A percentile compares a stretch with the other conserved stretches of the same genome.
These are phyloP conservation scores for Drosophila limbata DNA, from an alignment of 2,888 invertebrate genomes.

Conservation along the genomic window DNA sequence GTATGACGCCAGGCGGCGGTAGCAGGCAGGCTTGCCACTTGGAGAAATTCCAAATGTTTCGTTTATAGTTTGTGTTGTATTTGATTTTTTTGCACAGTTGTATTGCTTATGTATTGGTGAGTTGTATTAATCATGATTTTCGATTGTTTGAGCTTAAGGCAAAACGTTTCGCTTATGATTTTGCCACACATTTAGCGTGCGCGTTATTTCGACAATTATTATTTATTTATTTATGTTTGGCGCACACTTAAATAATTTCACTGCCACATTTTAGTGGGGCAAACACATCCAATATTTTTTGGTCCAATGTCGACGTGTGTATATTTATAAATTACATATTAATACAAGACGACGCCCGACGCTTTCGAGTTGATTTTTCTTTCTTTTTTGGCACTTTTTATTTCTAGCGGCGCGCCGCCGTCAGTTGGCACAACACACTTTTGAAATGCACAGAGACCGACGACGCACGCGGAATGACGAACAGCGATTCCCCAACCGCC, in stretches of 20 bases:
- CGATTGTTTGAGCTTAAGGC: slow-evolving; percentile 38
- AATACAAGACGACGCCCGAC: slow-evolving; percentile 37
- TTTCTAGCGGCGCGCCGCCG: slow-evolving; percentile 44
- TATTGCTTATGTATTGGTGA: slow-evolving; percentile 25
- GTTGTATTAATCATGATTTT: slow-evolving; percentile 47
- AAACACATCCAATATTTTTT: slow-evolving; percentile 21
- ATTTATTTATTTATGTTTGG: slow-evolving; percentile 48
- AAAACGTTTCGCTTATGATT: slow-evolving; percentile 35
- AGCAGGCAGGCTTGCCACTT: slow-evolving; percentile 55
- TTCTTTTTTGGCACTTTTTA: slow-evolving; percentile 56
- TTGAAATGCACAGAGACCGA: slow-evolving; percentile 47
- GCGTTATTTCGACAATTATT: slow-evolving; percentile 24
- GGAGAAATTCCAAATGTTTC: slow-evolving; percentile 73
- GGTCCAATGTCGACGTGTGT: slow-evolving; percentile 53
- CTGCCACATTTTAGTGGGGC: slow-evolving; percentile 28
- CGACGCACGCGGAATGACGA: slow-evolving; percentile 63
- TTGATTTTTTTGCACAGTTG: slow-evolving; percentile 44
- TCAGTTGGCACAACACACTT: slow-evolving; percentile 48
- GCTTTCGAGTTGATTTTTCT: slow-evolving; percentile 32
- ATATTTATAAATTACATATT: slow-evolving; percentile 55
- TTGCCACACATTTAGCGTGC: slow-evolving; percentile 33
- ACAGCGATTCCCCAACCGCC: slow-evolving; percentile 25
- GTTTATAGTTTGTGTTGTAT: slow-evolving; percentile 37
- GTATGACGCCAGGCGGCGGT: slow-evolving; percentile 70
- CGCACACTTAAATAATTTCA: slow-evolving; percentile 44